phyloP scores from a whole-genome alignment of 2,888 invertebrate genomes.

The Slavum lentiscoides region DNA sequence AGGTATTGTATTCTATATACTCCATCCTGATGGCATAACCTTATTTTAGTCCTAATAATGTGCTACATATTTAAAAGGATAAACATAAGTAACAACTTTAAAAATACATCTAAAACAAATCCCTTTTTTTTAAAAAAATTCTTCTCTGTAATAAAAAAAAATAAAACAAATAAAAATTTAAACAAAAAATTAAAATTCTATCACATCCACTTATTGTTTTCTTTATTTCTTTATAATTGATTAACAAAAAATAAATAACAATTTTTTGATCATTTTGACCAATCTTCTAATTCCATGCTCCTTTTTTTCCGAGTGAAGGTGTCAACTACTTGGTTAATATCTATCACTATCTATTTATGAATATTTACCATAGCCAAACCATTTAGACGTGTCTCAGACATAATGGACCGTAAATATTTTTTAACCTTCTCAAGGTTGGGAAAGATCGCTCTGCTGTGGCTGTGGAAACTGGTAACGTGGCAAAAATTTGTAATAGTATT shows the following conservation, averaged over 20 bases:
- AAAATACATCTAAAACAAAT: no score
- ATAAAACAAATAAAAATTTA: no score
- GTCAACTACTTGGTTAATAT: neutral
- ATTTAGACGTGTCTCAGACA: neutral
- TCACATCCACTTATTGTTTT: neutral
- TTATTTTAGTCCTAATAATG: neutral
- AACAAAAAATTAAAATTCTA: neutral
- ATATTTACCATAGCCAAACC: neutral
- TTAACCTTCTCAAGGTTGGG: neutral
- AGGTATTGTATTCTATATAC: constrained; percentile 14
- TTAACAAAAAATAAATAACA: neutral
- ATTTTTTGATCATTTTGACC: neutral
- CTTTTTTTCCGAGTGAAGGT: neutral
- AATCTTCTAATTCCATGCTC: constrained; percentile 2
- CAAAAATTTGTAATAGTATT: neutral
- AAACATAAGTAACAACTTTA: neutral
- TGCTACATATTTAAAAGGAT: neutral
- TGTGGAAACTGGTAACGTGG: neutral
- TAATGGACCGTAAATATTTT: neutral
- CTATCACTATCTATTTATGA: neutral
- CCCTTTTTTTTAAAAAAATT: no score
- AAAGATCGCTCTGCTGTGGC: neutral
- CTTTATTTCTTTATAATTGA: neutral
- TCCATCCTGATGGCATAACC: neutral
- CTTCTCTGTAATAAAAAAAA: no score